Base-by-base conservation (phyloP, 2,797 vertebrate species). In the Glyptemys insculpta region DNA sequence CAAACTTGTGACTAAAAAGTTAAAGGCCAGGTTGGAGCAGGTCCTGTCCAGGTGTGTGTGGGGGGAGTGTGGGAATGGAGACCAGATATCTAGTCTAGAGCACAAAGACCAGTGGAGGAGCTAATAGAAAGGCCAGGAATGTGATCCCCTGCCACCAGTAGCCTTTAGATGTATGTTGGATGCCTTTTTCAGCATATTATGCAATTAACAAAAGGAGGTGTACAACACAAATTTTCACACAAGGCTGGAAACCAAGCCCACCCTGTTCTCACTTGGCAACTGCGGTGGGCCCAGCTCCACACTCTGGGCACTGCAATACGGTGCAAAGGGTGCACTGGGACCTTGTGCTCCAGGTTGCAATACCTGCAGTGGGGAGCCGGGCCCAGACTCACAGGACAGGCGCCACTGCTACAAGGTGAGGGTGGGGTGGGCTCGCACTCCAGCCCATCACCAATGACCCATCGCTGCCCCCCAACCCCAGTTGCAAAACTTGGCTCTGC, bases 1-100 rank as follows among this genome's bases (percentile, higher is more conserved):
- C 44, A 83, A 59, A 52, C 94, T 31, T 81, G 37, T 44, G 41
- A 21, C 8, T 41, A 52, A 57, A 87, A 89, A 31, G 80, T 65
- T 19, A 52, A 88, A 89, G 93, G 4, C 29, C 53, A 79, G 81
- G 65, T 12, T 47, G 44, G 88, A 57, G 74, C 37, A 94, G 59
- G 14, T 81, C 44, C 85, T 92, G 79, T 65, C 80, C 76, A 80
- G 50, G 56, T 65, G 47, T 41, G 56, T 59, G 29, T 8, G 37
- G 15, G 47, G n/a, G 89, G 47, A 95, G 37, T 31, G 6, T 16
- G 23, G 83, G 62, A 89, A 44, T 84, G 80, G 4, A 2, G 47
- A 47, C 18, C 82, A 57, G 0, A 0, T 19, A 25, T 34, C 78
- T 59, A 37, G 4, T 68, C 65, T 18, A 41, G n/a, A 72, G n/a